phyloP scores from a whole-genome alignment of 2,113 vertebrate genomes.

The Egretta garzetta region DNA sequence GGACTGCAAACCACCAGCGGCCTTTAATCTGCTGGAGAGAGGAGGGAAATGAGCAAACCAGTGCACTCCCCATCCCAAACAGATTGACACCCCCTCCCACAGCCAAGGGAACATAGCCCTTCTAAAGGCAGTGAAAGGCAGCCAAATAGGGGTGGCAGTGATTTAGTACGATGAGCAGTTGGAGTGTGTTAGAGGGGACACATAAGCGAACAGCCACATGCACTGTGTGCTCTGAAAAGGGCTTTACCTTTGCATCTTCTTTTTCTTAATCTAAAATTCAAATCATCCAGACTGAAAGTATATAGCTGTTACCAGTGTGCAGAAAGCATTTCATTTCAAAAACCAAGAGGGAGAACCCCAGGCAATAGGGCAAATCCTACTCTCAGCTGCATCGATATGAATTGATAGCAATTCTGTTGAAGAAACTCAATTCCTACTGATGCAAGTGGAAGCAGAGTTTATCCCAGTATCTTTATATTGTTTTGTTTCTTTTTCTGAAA shows the following conservation, averaged over 20 bases:
- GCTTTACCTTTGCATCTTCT: not conserved
- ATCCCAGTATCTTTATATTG: not conserved
- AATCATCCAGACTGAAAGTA: not conserved
- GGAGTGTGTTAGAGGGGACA: not conserved
- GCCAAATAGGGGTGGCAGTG: not conserved
- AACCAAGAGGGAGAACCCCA: not conserved
- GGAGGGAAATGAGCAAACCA: not conserved
- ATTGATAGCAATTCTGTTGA: not conserved
- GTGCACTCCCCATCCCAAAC: not conserved
- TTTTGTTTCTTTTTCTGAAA: not conserved
- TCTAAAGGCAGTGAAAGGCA: not conserved
- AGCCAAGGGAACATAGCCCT: not conserved
- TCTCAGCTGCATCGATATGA: not conserved
- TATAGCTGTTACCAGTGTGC: not conserved
- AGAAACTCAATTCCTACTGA: not conserved
- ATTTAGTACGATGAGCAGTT: not conserved
- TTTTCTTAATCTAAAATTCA: conserved; percentile 11
- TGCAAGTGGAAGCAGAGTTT: not conserved
- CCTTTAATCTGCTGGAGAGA: not conserved
- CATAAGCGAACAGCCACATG: not conserved
- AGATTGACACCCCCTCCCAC: not conserved
- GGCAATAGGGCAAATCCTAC: not conserved
- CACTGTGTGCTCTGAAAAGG: not conserved
- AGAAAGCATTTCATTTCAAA: not conserved
- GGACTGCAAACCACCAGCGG: not conserved